Percentiles rank a stretch among this genome's conserved stretches.
Evolutionary conservation across 2,797 vertebrate species (phyloP).

Genomic region (Bufotes viridis): DNA sequence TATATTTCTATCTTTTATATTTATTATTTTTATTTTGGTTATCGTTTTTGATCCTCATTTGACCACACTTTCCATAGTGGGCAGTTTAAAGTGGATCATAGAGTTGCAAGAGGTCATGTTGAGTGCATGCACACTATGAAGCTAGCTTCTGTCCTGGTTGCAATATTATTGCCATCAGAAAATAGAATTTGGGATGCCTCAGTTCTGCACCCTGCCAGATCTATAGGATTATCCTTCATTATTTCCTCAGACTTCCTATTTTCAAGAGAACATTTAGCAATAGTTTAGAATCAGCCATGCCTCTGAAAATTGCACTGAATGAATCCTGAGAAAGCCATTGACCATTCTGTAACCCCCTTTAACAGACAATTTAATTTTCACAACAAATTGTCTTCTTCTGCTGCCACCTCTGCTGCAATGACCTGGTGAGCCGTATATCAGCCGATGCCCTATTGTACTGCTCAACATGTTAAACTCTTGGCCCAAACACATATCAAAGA

Average conservation of each 20-base stretch:
- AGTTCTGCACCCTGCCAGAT: not conserved
- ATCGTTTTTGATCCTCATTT: not conserved
- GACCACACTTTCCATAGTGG: not conserved
- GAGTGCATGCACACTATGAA: not conserved
- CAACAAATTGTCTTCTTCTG: slow-evolving; percentile 39
- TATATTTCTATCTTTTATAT: too few relatives aligned
- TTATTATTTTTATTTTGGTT: not conserved
- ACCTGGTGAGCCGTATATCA: slow-evolving; percentile 52
- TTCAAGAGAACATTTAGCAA: not conserved
- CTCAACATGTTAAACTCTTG: slow-evolving; percentile 51
- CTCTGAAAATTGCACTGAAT: not conserved
- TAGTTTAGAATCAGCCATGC: not conserved
- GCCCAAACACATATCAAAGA: slow-evolving; percentile 54
- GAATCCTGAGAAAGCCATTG: slow-evolving; percentile 23
- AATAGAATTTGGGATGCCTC: not conserved
- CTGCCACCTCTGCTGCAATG: slow-evolving; percentile 32
- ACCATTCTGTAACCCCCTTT: slow-evolving; percentile 44
- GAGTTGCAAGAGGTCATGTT: not conserved
- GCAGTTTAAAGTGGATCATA: not conserved
- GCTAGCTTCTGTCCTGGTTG: not conserved
- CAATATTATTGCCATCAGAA: not conserved
- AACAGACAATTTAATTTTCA: slow-evolving; percentile 20
- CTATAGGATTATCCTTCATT: not conserved
- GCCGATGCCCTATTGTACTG: slow-evolving; percentile 43
- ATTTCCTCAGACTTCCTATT: not conserved